Evolutionary conservation across 2,888 invertebrate genomes (phyloP).

Genomic region (Flabesymbios commensalis): DNA sequence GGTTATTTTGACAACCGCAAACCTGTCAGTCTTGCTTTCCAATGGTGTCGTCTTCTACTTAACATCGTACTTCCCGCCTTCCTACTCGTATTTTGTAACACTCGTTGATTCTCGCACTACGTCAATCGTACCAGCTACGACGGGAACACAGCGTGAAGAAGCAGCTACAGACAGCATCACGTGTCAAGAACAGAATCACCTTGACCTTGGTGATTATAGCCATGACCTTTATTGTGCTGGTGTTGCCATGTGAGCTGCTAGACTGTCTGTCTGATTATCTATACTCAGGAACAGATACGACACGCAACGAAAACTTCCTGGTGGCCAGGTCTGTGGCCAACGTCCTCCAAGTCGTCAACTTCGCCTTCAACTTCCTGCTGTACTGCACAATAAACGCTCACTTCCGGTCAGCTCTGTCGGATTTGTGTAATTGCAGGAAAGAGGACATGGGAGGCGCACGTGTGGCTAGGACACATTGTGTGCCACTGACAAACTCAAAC

Average conservation of each 20-base stretch:
- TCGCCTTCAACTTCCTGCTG: constrained; percentile 39
- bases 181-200: constrained; percentile 37
- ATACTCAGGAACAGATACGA: not conserved
- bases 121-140: constrained; percentile 13
- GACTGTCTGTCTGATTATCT: constrained; percentile 41
- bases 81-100: constrained; percentile 51
- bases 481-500: no score
- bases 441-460: no score
- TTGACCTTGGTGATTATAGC: constrained; percentile 54
- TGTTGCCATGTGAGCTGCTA: constrained; percentile 52
- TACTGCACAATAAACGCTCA: constrained; percentile 31
- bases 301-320: constrained; percentile 15
- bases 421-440: constrained; percentile 14
- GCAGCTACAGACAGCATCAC: not conserved
- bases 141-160: constrained; percentile 1
- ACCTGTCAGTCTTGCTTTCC: not conserved
- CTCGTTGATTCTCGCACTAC: constrained; percentile 42
- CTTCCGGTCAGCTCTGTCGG: constrained; percentile 16
- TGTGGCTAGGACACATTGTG: no score
- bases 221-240: constrained; percentile 51
- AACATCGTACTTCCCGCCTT: constrained; percentile 52
- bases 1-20: constrained; percentile 7
- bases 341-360: constrained; percentile 30
- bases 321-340: constrained; percentile 18
- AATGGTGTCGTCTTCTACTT: constrained; percentile 42